Evolutionary conservation across 2,797 vertebrate species (phyloP), one percentile per base, ranked within the genome.

Genomic region (Pteronotus mesoamericanus): DNA sequence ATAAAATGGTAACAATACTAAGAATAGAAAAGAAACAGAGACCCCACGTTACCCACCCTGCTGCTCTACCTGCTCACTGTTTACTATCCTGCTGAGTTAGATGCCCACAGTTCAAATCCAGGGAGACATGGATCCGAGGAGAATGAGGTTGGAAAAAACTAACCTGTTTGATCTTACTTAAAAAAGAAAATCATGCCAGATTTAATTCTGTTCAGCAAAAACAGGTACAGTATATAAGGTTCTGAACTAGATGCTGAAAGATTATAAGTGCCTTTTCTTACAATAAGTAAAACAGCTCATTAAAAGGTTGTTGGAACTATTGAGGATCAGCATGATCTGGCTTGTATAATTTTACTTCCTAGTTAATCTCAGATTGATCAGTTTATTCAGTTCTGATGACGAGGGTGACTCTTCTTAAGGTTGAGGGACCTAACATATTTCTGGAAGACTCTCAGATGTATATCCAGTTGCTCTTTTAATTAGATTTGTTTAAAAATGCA

Each of bases 401-500:
- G 77, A 94, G 34, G 66, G 24, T 94, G 42, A 69, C 69, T 88
- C 39, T 80, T 86, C 16, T 83, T 75, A 78, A n/a, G 26, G 24
- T 46, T 89, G 68, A 93, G 21, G 34, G 59, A 78, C 53, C 37
- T 78, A 57, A 37, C 39, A 83, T 83, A 75, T 75, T 90, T 89
- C 68, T 85, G 59, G 46, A 87, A 95, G 48, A 42, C 69, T 61
- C 26, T 92, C 71, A 89, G 79, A 44, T 69, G 8, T 39, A 21
- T 69, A 79, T 77, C 3, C 9, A 85, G 3, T 93, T 83, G 32
- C 14, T 93, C 24, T 92, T 88, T 94, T 78, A 94, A 79, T 83
- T 80, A 92, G n/a, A 82, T 88, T 86, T 86, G 83, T 83, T 96
- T 94, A 6, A 83, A 91, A 90, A 74, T 87, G 21, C 29, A 91